Evolutionary conservation across 1,140 invertebrate species (phyloP).

Genomic region (Pygmarrhopalites habei): DNA sequence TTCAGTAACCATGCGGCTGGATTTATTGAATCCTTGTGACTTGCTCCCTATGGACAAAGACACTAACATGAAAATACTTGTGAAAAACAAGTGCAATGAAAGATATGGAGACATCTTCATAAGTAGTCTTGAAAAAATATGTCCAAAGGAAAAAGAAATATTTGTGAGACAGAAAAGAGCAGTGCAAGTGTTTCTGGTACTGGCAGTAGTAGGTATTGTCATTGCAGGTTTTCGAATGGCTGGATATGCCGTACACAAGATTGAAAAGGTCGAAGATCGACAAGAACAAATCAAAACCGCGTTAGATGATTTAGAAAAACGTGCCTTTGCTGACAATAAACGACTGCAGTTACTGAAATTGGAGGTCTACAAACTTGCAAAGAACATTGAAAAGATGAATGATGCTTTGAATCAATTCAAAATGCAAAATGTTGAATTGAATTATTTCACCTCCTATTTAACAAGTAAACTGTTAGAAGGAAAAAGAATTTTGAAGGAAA

Average conservation of each 20-base stretch:
- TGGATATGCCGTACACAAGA: constrained; percentile 9
- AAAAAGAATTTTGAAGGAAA: background rate
- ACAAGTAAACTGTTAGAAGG: constrained; percentile 9
- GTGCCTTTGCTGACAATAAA: background rate
- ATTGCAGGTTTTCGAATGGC: constrained; percentile 18
- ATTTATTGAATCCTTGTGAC: constrained; percentile 18
- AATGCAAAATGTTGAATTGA: background rate
- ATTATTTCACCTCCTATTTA: constrained; percentile 11
- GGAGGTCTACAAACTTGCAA: constrained; percentile 9
- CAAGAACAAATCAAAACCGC: constrained; percentile 10
- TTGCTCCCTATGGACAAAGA: constrained; percentile 14
- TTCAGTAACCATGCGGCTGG: constrained; percentile 8
- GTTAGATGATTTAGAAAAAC: constrained; percentile 16
- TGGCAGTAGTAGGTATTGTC: constrained; percentile 2
- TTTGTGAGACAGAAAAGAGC: background rate
- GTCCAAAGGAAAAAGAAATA: background rate
- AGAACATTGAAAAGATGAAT: background rate
- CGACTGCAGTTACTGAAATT: background rate
- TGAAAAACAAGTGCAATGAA: constrained; percentile 11
- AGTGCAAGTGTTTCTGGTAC: background rate
- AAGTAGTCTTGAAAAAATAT: constrained; percentile 18
- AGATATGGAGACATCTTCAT: constrained; percentile 16
- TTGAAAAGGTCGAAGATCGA: background rate
- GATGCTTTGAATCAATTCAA: constrained; percentile 6
- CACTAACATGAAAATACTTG: background rate